phyloP scores from a whole-genome alignment of 2,888 invertebrate species.

The Dolomedes plantarius region DNA sequence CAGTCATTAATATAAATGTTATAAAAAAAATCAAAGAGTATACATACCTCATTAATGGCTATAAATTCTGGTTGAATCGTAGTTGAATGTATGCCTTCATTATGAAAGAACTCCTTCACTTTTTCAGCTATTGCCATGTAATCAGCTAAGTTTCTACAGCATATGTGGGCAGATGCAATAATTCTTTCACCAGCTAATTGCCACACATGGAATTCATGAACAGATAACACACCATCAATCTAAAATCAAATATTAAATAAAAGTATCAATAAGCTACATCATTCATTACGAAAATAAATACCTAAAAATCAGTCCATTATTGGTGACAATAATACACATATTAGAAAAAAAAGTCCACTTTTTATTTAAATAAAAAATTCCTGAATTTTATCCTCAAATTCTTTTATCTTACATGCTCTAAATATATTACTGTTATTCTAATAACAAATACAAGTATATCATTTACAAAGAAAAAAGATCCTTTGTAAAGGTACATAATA shows the following conservation, averaged over 20 bases:
- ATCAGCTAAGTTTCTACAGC: slow-evolving; percentile 93
- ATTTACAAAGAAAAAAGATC: no score
- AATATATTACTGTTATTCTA: no score
- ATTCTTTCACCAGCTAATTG: slow-evolving; percentile 97
- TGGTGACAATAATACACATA: no score
- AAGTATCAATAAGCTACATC: neutral
- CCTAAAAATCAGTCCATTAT: no score
- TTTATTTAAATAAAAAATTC: no score
- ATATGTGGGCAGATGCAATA: slow-evolving; percentile 97
- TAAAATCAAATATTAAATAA: slow-evolving; percentile 71
- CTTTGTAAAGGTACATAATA: no score
- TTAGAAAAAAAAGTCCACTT: no score
- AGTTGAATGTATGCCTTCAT: slow-evolving; percentile 98
- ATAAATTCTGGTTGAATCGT: slow-evolving; percentile 97
- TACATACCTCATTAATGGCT: slow-evolving; percentile 80
- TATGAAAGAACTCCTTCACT: slow-evolving; percentile 97
- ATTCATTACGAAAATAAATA: neutral
- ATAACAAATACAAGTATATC: no score
- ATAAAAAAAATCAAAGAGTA: neutral
- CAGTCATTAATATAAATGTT: no score
- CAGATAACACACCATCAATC: slow-evolving; percentile 93
- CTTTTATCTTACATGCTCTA: no score
- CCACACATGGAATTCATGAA: slow-evolving; percentile 99
- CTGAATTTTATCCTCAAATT: no score
- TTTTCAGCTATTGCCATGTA: slow-evolving; percentile 98